Percentiles rank a stretch among this genome's conserved stretches.
Evolutionary conservation across 2,797 vertebrate genomes (phyloP).

Genomic region (Platyrinchus mystaceus): DNA sequence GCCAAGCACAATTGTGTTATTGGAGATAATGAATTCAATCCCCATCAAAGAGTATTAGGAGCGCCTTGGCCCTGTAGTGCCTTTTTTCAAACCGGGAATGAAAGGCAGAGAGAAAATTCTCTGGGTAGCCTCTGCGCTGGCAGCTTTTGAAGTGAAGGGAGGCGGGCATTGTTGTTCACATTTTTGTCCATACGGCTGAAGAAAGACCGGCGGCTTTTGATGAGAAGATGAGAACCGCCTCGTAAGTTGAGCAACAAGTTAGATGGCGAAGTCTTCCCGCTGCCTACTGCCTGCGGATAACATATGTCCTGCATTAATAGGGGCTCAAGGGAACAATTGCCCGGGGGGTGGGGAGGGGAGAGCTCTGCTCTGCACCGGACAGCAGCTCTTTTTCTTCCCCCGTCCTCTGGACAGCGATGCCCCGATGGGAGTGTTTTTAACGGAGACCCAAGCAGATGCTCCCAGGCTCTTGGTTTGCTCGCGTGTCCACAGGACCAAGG

Average conservation of each 20-base stretch:
- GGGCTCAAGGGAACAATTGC: conserved; percentile 62
- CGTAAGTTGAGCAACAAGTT: conserved; percentile 78
- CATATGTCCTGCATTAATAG: conserved; percentile 85
- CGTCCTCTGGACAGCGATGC: background rate
- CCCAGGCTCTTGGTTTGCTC: background rate
- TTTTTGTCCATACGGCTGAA: conserved; percentile 89
- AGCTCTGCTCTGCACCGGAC: background rate
- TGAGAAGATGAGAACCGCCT: conserved; percentile 82
- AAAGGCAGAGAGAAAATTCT: conserved; percentile 86
- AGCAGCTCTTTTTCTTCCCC: background rate
- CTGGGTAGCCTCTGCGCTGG: conserved; percentile 82
- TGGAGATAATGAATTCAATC: conserved; percentile 99
- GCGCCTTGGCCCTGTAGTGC: conserved; percentile 86
- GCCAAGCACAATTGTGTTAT: conserved; percentile 95
- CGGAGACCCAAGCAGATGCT: background rate
- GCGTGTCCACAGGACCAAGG: background rate
- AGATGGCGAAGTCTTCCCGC: conserved; percentile 66
- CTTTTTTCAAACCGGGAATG: conserved; percentile 82
- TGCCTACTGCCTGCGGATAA: conserved; percentile 78
- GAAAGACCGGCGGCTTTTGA: conserved; percentile 85
- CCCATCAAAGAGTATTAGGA: conserved; percentile 96
- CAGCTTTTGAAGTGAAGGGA: conserved; percentile 88
- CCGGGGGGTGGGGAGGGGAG: conserved; percentile 7
- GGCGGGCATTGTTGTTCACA: conserved; percentile 83
- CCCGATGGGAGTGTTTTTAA: background rate